These are phyloP conservation scores for Ichneumoninae sp. DNA, from an alignment of 2,888 invertebrate genomes.

Conservation along the genomic window DNA sequence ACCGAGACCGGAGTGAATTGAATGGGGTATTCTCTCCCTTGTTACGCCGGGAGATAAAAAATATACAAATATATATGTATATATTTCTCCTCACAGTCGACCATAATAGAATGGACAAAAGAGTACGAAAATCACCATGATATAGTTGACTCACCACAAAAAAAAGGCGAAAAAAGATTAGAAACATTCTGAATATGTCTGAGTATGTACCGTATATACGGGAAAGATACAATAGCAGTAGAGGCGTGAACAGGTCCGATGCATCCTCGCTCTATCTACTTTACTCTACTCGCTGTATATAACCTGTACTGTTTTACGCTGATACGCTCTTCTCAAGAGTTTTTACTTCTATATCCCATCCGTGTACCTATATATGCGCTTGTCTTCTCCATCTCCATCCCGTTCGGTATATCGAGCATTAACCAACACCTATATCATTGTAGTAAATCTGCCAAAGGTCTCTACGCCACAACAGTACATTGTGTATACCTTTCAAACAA, in stretches of 20 bases:
- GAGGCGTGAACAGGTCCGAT: constrained; percentile 26
- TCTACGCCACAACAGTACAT: constrained; percentile 10
- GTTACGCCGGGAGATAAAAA: constrained; percentile 58
- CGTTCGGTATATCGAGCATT: background rate
- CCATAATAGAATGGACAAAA: constrained; percentile 58
- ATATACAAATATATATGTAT: constrained; percentile 34
- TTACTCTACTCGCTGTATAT: background rate
- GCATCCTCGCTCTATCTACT: background rate
- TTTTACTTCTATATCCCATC: constrained; percentile 16
- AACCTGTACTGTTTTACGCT: constrained; percentile 48
- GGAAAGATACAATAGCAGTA: constrained; percentile 7
- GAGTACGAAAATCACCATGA: constrained; percentile 20
- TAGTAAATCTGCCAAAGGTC: constrained; percentile 23
- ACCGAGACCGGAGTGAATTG: constrained; percentile 44
- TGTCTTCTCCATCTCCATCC: background rate
- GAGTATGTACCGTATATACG: background rate
- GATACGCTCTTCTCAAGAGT: constrained; percentile 54
- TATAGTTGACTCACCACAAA: background rate
- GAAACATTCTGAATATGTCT: constrained; percentile 36
- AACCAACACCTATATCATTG: constrained; percentile 18
- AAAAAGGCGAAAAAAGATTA: constrained; percentile 37
- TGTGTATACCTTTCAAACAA: constrained; percentile 3
- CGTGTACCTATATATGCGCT: background rate
- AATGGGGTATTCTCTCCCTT: constrained; percentile 40
- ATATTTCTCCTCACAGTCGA: constrained; percentile 28